These are phyloP conservation scores for Corythornis vintsioides DNA, from an alignment of 2,113 vertebrate species.

Conservation along the genomic window DNA sequence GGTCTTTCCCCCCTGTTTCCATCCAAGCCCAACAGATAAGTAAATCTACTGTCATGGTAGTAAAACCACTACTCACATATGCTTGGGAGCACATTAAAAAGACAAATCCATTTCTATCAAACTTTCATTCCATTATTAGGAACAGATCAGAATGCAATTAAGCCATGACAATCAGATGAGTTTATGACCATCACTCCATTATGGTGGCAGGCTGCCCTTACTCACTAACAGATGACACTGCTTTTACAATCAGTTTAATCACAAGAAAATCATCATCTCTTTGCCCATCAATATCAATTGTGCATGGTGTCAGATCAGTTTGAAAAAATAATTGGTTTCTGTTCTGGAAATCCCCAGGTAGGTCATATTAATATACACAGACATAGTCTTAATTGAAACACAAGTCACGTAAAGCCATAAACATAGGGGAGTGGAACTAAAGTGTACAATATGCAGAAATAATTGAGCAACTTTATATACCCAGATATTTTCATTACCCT, in stretches of 20 bases:
- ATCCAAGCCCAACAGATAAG: background rate
- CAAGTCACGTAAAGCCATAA: background rate
- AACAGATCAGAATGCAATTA: background rate
- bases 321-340: slow-evolving; percentile 39
- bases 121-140: background rate
- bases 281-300: background rate
- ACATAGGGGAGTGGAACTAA: background rate
- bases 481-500: background rate
- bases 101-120: background rate
- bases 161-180: background rate
- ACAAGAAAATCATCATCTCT: background rate
- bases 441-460: background rate
- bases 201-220: background rate
- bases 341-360: background rate
- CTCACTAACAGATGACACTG: background rate
- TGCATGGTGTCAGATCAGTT: background rate
- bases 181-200: background rate
- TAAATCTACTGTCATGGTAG: background rate
- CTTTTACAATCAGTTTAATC: slow-evolving; percentile 10
- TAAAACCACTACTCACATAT: background rate
- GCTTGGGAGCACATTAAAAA: background rate
- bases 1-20: background rate
- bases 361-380: background rate
- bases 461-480: background rate
- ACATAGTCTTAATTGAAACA: background rate